phyloP scores from a whole-genome alignment of 2,888 invertebrate genomes.

The Labia minor region DNA sequence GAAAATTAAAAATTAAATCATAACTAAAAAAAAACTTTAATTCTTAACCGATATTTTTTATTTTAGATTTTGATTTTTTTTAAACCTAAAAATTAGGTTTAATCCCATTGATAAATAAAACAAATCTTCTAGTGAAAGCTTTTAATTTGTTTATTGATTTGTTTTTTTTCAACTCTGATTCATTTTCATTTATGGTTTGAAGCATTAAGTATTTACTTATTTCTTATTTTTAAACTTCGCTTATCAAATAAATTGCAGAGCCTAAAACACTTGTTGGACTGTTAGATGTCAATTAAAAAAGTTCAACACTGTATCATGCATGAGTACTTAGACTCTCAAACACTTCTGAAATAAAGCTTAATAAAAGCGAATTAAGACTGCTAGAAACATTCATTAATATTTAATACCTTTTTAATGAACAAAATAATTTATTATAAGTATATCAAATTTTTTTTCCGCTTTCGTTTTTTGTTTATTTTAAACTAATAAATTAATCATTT shows the following conservation, averaged over 20 bases:
- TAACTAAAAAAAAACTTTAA: too few species aligned
- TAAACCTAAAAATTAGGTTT: too few species aligned
- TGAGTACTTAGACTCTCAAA: not conserved
- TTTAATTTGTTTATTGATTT: not conserved
- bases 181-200: not conserved
- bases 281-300: not conserved
- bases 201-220: not conserved
- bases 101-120: too few species aligned
- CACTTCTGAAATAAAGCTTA: not conserved
- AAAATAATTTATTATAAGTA: too few species aligned
- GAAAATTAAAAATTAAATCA: too few species aligned
- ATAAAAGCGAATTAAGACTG: not conserved
- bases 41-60: too few species aligned
- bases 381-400: not conserved
- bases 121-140: not conserved
- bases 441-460: too few species aligned
- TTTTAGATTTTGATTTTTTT: too few species aligned
- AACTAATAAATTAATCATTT: too few species aligned
- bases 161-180: not conserved
- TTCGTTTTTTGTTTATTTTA: too few species aligned
- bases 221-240: not conserved
- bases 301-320: not conserved
- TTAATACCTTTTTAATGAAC: not conserved
- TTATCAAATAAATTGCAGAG: not conserved
- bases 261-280: conserved; percentile 3